Base-by-base conservation (phyloP, 1,140 invertebrate species). In the Drosophila dunni region DNA sequence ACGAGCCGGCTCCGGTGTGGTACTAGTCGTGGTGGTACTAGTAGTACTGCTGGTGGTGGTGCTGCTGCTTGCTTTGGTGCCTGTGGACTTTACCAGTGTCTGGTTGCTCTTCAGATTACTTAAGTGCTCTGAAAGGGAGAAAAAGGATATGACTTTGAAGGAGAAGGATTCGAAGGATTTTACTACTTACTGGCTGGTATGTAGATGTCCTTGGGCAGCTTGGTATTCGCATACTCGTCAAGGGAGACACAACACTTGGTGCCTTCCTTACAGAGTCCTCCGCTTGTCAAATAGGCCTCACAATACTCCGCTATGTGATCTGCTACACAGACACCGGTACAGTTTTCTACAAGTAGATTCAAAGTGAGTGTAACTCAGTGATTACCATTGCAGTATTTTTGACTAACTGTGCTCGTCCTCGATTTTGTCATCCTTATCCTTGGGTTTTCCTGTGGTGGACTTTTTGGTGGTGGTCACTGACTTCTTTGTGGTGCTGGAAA, bases 261-360 rank as follows among this genome's bases (percentile, higher is more conserved):
- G 8, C 95, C 95, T 13, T 94, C 88, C 78, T 96, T 95, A 89
- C 97, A 97, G 0, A 97, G 93, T 5, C 93, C 94, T 11, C 93
- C 92, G 1, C 95, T 94, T 45, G 95, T 95, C 6, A 98, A 90
- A 62, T 97, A 96, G 0, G 96, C 96, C 79, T 97, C 96, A 88
- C 97, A 98, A 89, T 97, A 98, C 79, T 95, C 94, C 0, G 96
- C 95, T 56, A 97, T 96, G 5, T 95, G 93, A 51, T 96, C 95
- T 0, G 96, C 95, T 67, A 97, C 97, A 78, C 97, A 98, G 7
- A 97, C 95, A 0, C 97, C 97, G 0, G 95, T 95, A 90, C 97
- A 97, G 8, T 93, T 79, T 11, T 91, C 91, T 84, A 40, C 0
- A 10, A 46, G 11, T 17, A n/a, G 2, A 24, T 10, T 33, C n/a